Conservation (phyloP, 2,888 invertebrate species). For the Euzophera pinguis region DNA sequence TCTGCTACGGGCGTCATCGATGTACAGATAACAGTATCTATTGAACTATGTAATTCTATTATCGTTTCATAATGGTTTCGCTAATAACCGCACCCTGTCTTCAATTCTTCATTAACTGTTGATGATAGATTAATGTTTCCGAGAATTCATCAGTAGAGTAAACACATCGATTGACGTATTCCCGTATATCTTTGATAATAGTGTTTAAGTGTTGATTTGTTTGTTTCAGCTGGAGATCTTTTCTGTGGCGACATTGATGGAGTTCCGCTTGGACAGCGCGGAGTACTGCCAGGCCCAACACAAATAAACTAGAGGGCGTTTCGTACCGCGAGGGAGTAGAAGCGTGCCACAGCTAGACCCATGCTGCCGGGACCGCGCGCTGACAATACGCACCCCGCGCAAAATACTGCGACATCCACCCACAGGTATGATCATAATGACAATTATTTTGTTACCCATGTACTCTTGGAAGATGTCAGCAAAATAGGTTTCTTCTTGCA, state of each 20-base stretch:
- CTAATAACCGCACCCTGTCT: slow-evolving; percentile 1
- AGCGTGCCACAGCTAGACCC: slow-evolving; percentile 52
- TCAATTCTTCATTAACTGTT: slow-evolving; percentile 7
- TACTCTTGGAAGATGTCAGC: too few relatives aligned
- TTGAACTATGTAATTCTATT: not conserved
- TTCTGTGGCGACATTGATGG: slow-evolving; percentile 96
- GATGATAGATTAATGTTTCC: slow-evolving; percentile 9
- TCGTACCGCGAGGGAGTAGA: slow-evolving; percentile 47
- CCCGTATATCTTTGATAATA: not conserved
- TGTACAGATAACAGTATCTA: slow-evolving; percentile 1
- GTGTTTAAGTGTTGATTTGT: slow-evolving; percentile 16
- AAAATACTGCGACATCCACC: slow-evolving; percentile 56
- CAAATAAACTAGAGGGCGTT: slow-evolving; percentile 86
- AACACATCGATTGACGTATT: slow-evolving; percentile 14
- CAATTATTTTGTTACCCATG: not conserved
- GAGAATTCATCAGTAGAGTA: slow-evolving; percentile 11
- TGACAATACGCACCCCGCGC: slow-evolving; percentile 54
- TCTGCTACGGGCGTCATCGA: slow-evolving; percentile 12
- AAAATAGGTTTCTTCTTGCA: too few relatives aligned
- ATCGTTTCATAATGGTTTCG: not conserved
- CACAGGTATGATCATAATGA: slow-evolving; percentile 42
- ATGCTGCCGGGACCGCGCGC: slow-evolving; percentile 66
- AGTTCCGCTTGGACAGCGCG: slow-evolving; percentile 98
- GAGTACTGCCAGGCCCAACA: slow-evolving; percentile 99
- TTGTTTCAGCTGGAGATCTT: slow-evolving; percentile 89